Base-by-base conservation (phyloP, 1,140 invertebrate species). In the Drosophila jambulina region DNA sequence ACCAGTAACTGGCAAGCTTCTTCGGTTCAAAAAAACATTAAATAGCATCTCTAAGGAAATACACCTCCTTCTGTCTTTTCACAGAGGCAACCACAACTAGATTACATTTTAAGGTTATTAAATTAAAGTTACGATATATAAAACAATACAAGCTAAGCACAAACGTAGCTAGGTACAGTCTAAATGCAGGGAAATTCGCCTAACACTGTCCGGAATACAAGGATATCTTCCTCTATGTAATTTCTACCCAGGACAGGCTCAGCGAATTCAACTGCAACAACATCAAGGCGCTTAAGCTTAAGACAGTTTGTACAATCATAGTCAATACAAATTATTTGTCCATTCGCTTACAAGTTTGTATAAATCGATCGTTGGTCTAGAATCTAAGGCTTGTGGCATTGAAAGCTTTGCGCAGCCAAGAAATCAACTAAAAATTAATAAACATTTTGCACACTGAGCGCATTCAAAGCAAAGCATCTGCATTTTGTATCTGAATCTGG, bases 401-500 rank as follows among this genome's bases (percentile, higher is more conserved):
- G 48, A 72, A 82, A 77, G 79, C 79, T 46, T 79, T 54, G 75
- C 63, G 77, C 80, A 84, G 75, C 72, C 76, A 76, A 64, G 62
- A 78, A 84, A 77, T 68, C 23, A 74, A 77, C 46, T 68, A 64
- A 72, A 71, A 79, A 63, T 67, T 59, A 60, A 76, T 63, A 57
- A 60, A 58, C n/a, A 71, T 48, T 38, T 58, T 42, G 53, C 61
- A 77, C 46, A 67, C 40, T 46, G 40, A 76, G 79, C 82, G 82
- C 82, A 86, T 82, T 82, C 82, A 85, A 85, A 85, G 78, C 82
- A 86, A 85, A 86, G 82, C 68, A 56, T 70, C 29, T 54, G 48
- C 21, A 25, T 34, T 60, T 27, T 51, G 65, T 25, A 25, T 46
- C 23, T 69, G 58, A 46, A 58, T 46, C 56, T 46, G 60, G 42